phyloP scores from a whole-genome alignment of 2,113 vertebrate genomes.

The Elachura formosa region DNA sequence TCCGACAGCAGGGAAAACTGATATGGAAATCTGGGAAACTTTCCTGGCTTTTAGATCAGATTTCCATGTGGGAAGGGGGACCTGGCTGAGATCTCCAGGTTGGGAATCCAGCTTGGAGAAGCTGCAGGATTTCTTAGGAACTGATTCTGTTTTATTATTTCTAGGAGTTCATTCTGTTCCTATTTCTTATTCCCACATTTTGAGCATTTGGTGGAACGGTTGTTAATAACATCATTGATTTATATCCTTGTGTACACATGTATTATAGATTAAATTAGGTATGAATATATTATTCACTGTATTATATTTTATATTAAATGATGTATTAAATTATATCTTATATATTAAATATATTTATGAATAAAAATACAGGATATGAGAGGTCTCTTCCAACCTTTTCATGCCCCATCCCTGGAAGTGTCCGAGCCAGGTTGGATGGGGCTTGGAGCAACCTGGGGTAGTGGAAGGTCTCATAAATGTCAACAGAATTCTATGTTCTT shows the following conservation, averaged over 20 bases:
- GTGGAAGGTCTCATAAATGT: not conserved
- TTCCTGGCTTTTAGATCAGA: not conserved
- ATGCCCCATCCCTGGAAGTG: not conserved
- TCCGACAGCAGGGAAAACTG: rapidly evolving
- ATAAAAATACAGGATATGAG: not conserved
- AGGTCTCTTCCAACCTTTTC: not conserved
- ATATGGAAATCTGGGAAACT: not conserved
- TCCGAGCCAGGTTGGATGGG: not conserved
- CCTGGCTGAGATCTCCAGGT: not conserved
- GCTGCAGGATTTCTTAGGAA: not conserved
- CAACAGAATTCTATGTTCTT: not conserved
- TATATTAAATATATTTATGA: not conserved
- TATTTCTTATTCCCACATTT: not conserved
- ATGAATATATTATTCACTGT: too few species aligned
- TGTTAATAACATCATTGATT: not conserved
- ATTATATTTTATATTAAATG: too few species aligned
- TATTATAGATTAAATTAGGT: too few species aligned
- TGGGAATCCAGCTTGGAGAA: not conserved
- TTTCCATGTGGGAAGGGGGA: not conserved
- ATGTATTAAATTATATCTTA: too few species aligned
- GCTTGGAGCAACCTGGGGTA: not conserved
- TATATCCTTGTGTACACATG: too few species aligned
- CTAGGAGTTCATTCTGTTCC: too few species aligned
- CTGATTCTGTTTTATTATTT: not conserved
- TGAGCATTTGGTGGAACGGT: not conserved